Conservation (phyloP, 2,888 invertebrate genomes). For the Drosophila mayaguana region DNA sequence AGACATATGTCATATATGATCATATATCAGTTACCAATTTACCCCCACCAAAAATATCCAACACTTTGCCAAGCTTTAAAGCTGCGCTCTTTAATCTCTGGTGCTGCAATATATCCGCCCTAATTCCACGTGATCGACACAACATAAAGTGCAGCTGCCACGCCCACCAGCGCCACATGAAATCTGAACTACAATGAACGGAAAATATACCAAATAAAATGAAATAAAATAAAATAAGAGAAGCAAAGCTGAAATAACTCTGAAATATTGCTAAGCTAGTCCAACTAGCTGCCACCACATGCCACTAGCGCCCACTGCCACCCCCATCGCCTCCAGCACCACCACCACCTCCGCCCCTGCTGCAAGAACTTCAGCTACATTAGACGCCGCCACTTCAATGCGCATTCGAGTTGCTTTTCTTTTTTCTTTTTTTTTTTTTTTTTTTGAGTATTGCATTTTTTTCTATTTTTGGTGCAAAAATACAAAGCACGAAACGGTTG, state of each 20-base stretch:
- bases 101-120: not conserved
- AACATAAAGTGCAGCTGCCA: conserved; percentile 26
- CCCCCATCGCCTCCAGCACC: not conserved
- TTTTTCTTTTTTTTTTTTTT: conserved; percentile 20
- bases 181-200: conserved; percentile 14
- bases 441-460: conserved; percentile 54
- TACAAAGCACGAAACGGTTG: conserved; percentile 71
- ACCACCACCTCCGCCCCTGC: not conserved
- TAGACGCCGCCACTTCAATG: conserved; percentile 74
- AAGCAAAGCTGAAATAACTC: conserved; percentile 44
- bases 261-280: conserved; percentile 41
- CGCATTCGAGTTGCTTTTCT: conserved; percentile 54
- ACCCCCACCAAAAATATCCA: not conserved
- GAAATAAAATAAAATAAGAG: conserved; percentile 6
- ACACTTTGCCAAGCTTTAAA: too few relatives aligned
- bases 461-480: conserved; percentile 71
- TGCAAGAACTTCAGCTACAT: conserved; percentile 67
- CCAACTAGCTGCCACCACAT: not conserved
- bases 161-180: conserved; percentile 11
- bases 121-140: not conserved
- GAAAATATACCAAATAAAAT: conserved; percentile 7
- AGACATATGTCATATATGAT: not conserved
- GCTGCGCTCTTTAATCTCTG: not conserved
- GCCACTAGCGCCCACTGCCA: not conserved
- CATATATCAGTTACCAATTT: not conserved